Base-by-base conservation (phyloP, 2,113 vertebrate species). In the Rhea pennata region DNA sequence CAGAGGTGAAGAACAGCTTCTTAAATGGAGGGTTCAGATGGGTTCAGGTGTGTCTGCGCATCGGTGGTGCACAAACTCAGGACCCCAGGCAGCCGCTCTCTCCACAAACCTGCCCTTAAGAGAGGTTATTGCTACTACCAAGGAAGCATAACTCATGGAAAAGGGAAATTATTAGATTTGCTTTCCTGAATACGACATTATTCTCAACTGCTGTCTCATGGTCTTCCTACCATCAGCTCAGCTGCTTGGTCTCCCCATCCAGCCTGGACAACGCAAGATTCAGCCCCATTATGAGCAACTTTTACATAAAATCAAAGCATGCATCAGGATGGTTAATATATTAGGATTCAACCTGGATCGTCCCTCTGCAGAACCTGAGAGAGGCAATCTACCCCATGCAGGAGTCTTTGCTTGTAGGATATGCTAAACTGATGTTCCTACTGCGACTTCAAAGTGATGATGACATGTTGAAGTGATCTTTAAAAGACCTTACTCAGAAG, bases 341-440 rank as follows among this genome's bases (percentile, higher is more conserved):
- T 96, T 91, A 91, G 74, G 87, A 97, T 97, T 95, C 95, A 94
- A 67, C 33, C 59, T 11, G 13, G 89, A 79, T 94, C 89, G 79
- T 87, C 84, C 84, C 36, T 87, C 94, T 89, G 74, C 94, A 95
- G 87, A 79, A 62, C 81, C 71, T 83, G 71, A n/a, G 71, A 95
- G 85, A 96, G 78, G 90, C 94, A 97, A 96, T 96, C 93, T 96
- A 96, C 95, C 94, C 66, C 94, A 94, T 95, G 92, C 93, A 71
- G 94, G 85, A 96, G 75, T 27, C 90, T 94, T 94, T 77, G 84
- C 92, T 93, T 83, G 71, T 88, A 95, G 87, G 92, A 65, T 93
- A 86, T 97, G 94, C 66, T 95, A 93, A 97, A 95, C 91, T 76
- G 81, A 76, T 87, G 75, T 88, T 94, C 95, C 95, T 93, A 91